phyloP scores from a whole-genome alignment of 2,113 vertebrate species.

The Sisor rabdophorus region DNA sequence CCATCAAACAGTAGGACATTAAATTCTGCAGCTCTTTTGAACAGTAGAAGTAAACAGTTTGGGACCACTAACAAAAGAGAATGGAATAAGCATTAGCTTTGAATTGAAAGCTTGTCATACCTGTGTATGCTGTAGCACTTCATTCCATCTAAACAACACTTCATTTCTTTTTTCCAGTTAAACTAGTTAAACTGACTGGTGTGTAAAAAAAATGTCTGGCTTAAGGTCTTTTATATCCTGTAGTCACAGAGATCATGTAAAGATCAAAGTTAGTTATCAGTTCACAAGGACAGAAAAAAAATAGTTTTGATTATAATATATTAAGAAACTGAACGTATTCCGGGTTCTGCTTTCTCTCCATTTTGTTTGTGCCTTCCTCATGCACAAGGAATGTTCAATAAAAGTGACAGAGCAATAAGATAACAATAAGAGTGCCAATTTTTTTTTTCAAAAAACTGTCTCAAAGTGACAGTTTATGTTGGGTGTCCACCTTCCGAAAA shows the following conservation, averaged over 20 bases:
- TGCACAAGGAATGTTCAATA: background rate
- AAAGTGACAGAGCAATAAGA: slow-evolving; percentile 8
- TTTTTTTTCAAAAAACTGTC: too few relatives aligned
- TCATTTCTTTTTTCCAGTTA: background rate
- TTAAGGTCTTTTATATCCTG: slow-evolving; percentile 15
- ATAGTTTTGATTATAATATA: slow-evolving; percentile 15
- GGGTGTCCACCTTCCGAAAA: too few relatives aligned
- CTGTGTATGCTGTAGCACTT: slow-evolving; percentile 11
- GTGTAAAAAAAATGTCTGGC: slow-evolving; percentile 2
- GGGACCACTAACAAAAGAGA: slow-evolving; percentile 8
- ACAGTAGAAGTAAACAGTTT: slow-evolving; percentile 22
- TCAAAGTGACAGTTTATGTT: too few relatives aligned
- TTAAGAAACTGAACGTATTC: background rate
- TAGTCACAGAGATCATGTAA: slow-evolving; percentile 23
- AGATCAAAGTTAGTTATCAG: slow-evolving; percentile 11
- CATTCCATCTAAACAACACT: background rate
- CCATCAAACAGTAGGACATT: slow-evolving; percentile 33
- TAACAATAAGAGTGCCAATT: too few relatives aligned
- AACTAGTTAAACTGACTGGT: slow-evolving; percentile 7
- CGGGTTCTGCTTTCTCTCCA: background rate
- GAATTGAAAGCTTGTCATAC: slow-evolving; percentile 25
- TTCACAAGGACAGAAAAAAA: slow-evolving; percentile 21
- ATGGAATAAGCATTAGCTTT: slow-evolving; percentile 1
- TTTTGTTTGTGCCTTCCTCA: background rate
- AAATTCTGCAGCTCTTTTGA: slow-evolving; percentile 38